A percentile compares a stretch with the other conserved stretches of the same genome.
Evolutionary conservation across 2,797 vertebrate species (phyloP).

Genomic region (Lagocephalus sceleratus): DNA sequence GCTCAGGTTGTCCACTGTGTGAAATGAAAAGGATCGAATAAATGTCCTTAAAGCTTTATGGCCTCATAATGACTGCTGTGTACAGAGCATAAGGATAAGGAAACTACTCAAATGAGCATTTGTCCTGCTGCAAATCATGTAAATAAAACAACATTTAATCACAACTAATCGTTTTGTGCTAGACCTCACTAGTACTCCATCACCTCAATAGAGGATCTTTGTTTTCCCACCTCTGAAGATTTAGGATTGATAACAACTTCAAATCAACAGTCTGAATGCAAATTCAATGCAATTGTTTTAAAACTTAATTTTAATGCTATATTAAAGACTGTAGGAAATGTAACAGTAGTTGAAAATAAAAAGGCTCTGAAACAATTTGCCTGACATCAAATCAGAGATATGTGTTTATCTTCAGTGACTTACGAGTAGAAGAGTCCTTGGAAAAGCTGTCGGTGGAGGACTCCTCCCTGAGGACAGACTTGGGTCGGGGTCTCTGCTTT

Average conservation of each 20-base stretch:
- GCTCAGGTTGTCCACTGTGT: constrained; percentile 87
- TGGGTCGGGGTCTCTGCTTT: constrained; percentile 86
- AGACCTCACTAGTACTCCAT: no score
- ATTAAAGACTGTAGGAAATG: neutral
- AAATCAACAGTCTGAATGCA: no score
- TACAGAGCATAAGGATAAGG: no score
- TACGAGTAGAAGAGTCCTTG: constrained; percentile 87
- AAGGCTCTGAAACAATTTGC: neutral
- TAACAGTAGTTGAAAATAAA: neutral
- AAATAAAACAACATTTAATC: no score
- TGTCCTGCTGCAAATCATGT: no score
- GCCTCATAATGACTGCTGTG: neutral
- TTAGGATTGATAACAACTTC: no score
- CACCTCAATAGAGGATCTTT: no score
- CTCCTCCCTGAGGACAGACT: constrained; percentile 87
- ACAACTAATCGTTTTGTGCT: no score
- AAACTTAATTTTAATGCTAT: no score
- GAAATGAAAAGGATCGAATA: constrained; percentile 1
- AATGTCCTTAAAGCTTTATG: neutral
- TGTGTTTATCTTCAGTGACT: constrained; percentile 35
- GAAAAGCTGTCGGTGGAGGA: constrained; percentile 79
- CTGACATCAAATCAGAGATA: neutral
- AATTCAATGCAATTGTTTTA: no score
- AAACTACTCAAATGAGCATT: no score
- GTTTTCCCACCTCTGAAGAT: no score